Conservation (phyloP, 2,113 vertebrate genomes). For the Edolisoma coerulescens region DNA sequence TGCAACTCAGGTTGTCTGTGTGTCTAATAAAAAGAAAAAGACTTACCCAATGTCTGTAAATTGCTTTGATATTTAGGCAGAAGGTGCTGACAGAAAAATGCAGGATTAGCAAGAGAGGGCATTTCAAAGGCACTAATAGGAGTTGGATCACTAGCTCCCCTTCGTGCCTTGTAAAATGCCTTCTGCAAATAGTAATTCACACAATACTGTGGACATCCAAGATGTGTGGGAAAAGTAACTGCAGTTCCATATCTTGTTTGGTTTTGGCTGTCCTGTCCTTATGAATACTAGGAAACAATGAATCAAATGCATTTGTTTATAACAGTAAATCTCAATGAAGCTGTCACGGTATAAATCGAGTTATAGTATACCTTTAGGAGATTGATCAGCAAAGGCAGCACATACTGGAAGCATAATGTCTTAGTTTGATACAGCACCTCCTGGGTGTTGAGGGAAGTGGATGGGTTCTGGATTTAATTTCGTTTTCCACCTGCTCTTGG, state of each 20-base stretch:
- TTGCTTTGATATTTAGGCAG: conserved; percentile 37
- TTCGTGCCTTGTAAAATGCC: not conserved
- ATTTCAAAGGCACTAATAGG: conserved; percentile 26
- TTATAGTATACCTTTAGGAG: not conserved
- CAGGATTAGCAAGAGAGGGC: not conserved
- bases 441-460: not conserved
- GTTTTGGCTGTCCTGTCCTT: not conserved
- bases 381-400: not conserved
- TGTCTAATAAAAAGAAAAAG: not conserved
- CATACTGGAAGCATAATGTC: not conserved
- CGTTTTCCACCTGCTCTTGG: not conserved
- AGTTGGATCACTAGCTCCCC: not conserved
- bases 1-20: not conserved
- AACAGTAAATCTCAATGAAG: not conserved
- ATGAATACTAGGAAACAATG: not conserved
- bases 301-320: not conserved
- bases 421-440: not conserved
- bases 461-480: not conserved
- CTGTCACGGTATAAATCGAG: not conserved
- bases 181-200: not conserved
- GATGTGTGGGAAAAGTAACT: not conserved
- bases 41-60: conserved; percentile 31
- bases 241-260: not conserved
- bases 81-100: not conserved
- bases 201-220: not conserved